Conservation (phyloP, 2,888 invertebrate species). For the Coelopa pilipes region DNA sequence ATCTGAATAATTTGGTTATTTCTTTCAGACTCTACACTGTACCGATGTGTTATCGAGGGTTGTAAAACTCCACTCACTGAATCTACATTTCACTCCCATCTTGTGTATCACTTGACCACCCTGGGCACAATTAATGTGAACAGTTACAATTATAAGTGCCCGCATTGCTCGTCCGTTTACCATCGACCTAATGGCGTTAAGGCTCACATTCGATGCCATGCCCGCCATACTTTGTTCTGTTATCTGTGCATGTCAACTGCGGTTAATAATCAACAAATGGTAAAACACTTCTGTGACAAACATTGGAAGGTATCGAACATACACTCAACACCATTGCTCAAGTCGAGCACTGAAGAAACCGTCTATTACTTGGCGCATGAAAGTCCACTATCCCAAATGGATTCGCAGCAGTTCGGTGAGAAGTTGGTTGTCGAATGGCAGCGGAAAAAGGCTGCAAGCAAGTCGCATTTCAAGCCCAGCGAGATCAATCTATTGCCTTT, state of each 20-base stretch:
- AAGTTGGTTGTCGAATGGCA: slow-evolving; percentile 53
- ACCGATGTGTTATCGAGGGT: slow-evolving; percentile 50
- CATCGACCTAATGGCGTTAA: slow-evolving; percentile 61
- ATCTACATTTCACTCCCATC: slow-evolving; percentile 52
- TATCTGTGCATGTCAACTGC: slow-evolving; percentile 69
- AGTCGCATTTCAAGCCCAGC: slow-evolving; percentile 69
- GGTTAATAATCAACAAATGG: slow-evolving; percentile 53
- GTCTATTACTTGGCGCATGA: slow-evolving; percentile 68
- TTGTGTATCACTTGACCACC: slow-evolving; percentile 50
- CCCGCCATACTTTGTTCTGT: slow-evolving; percentile 71
- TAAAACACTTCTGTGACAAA: slow-evolving; percentile 69
- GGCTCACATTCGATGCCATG: slow-evolving; percentile 73
- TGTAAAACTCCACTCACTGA: slow-evolving; percentile 50
- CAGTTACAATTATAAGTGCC: slow-evolving; percentile 50
- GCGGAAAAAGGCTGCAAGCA: slow-evolving; percentile 48
- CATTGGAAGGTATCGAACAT: slow-evolving; percentile 64
- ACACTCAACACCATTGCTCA: slow-evolving; percentile 37
- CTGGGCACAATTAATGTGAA: slow-evolving; percentile 41
- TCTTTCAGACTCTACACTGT: slow-evolving; percentile 51
- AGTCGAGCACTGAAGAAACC: slow-evolving; percentile 17
- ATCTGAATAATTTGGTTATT: slow-evolving; percentile 2
- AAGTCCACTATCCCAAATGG: slow-evolving; percentile 52
- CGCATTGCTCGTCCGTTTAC: slow-evolving; percentile 45
- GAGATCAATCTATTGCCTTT: slow-evolving; percentile 75
- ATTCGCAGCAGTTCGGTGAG: slow-evolving; percentile 54